These are phyloP conservation scores for Globodera ellingtonae DNA, from an alignment of 1,140 invertebrate genomes.

Conservation along the genomic window DNA sequence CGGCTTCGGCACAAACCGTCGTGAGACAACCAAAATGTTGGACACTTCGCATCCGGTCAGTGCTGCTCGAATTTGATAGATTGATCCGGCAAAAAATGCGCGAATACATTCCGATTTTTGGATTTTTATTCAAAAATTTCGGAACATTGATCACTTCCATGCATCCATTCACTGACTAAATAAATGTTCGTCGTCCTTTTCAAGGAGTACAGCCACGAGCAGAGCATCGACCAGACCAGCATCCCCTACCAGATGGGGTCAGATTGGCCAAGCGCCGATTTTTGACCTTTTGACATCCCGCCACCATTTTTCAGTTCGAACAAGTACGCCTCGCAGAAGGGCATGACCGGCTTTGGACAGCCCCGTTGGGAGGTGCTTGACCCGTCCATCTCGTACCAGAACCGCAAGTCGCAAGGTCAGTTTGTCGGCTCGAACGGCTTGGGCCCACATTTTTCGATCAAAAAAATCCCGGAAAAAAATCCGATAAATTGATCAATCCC, in stretches of 20 bases:
- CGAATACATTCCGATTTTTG: too few relatives aligned
- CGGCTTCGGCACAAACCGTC: conserved; percentile 62
- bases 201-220: conserved; percentile 55
- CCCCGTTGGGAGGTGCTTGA: conserved; percentile 65
- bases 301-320: conserved; percentile 38
- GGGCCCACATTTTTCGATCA: too few relatives aligned
- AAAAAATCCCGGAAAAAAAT: not conserved
- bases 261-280: not conserved
- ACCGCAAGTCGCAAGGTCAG: conserved; percentile 63
- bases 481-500: too few relatives aligned
- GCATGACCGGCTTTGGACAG: conserved; percentile 65
- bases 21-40: conserved; percentile 61
- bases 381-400: conserved; percentile 64
- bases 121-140: too few relatives aligned
- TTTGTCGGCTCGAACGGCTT: not conserved
- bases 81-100: too few relatives aligned
- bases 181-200: conserved; percentile 47
- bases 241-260: conserved; percentile 65
- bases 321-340: conserved; percentile 65
- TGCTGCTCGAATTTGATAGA: not conserved
- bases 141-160: not conserved
- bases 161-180: not conserved
- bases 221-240: conserved; percentile 56
- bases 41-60: conserved; percentile 46
- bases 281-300: too few relatives aligned